Percentiles rank a stretch among this genome's conserved stretches.
Evolutionary conservation across 2,888 invertebrate genomes (phyloP).

Genomic region (Nomada flava): DNA sequence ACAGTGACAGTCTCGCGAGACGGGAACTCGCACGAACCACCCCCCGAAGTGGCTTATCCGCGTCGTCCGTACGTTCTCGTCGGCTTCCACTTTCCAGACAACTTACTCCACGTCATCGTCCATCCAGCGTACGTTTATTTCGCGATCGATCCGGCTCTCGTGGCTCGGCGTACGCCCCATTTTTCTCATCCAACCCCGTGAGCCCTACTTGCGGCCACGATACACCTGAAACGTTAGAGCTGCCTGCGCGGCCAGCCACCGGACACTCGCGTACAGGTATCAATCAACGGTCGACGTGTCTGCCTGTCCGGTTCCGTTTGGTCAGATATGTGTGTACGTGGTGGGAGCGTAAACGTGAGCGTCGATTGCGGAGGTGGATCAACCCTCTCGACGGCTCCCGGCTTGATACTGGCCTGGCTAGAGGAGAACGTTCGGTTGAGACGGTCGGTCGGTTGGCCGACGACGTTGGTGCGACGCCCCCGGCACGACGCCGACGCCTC

Average conservation of each 20-base stretch:
- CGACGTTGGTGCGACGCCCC: conserved; percentile 81
- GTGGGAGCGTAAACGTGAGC: conserved; percentile 22
- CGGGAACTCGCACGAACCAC: background rate
- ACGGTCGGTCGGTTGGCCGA: conserved; percentile 72
- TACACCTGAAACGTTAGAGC: conserved; percentile 40
- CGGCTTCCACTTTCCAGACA: conserved; percentile 20
- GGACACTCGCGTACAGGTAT: conserved; percentile 2
- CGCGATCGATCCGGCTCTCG: conserved; percentile 81
- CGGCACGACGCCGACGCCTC: conserved; percentile 79
- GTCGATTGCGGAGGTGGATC: conserved; percentile 68
- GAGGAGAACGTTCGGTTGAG: conserved; percentile 75
- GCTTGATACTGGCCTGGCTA: conserved; percentile 78
- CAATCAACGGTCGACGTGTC: background rate
- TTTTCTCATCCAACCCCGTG: conserved; percentile 68
- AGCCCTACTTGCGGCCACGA: conserved; percentile 34
- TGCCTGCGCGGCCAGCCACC: background rate
- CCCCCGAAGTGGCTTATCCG: background rate
- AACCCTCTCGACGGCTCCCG: conserved; percentile 78
- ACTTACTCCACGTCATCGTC: conserved; percentile 62
- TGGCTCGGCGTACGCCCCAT: conserved; percentile 80
- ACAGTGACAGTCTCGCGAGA: background rate
- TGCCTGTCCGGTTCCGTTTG: conserved; percentile 11
- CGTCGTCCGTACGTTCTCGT: conserved; percentile 6
- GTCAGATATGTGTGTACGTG: conserved; percentile 26
- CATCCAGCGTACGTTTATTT: conserved; percentile 76